Base-by-base conservation (phyloP, 92 coral and sea anemone genomes). In the Umimayanthus chanpuru region DNA sequence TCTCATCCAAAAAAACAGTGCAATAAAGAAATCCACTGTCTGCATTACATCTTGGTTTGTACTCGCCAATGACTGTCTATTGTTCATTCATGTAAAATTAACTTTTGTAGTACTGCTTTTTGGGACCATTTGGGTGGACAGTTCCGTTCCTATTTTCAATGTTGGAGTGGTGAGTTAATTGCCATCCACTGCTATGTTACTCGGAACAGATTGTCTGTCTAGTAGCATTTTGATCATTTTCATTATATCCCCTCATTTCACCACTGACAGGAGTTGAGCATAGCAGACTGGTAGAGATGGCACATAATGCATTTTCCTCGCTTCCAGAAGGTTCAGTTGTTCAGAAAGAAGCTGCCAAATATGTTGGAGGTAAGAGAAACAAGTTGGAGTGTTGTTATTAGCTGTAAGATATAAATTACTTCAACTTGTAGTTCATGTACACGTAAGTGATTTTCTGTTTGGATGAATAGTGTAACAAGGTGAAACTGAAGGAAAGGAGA, bases 241-340 rank as follows among this genome's bases (percentile, higher is more conserved):
- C 9, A 6, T 9, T 6, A 47, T 4, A 53, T 53, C 12, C 58
- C 1, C 9, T 4, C 28, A 39, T 56, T 80, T 40, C 10, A 16
- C 40, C 74, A 25, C 49, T 44, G 41, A 76, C 86, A 97, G 99
- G 99, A 85, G 97, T 97, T 91, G 94, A 94, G 78, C 99, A 97
- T 87, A 92, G 87, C 73, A 85, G 94, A 77, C 84, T 97, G 55
- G 98, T 97, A 9, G 94, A 90, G 66, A 81, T 92, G 73, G 95
- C 97, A 29, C 84, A 94, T 29, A 85, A 81, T 39, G 89, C 94
- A 71, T 92, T 97, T 49, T 94, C 99, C 21, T 88, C 94, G 26
- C 79, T 97, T 16, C 96, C 98, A 41, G 85, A 82, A 73, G 93
- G 97, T 41, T 82, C 43, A 20, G 80, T 92, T 25, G 92, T 81